These are phyloP conservation scores for Diachrysia chrysitis DNA, from an alignment of 2,888 invertebrate genomes.

Conservation along the genomic window DNA sequence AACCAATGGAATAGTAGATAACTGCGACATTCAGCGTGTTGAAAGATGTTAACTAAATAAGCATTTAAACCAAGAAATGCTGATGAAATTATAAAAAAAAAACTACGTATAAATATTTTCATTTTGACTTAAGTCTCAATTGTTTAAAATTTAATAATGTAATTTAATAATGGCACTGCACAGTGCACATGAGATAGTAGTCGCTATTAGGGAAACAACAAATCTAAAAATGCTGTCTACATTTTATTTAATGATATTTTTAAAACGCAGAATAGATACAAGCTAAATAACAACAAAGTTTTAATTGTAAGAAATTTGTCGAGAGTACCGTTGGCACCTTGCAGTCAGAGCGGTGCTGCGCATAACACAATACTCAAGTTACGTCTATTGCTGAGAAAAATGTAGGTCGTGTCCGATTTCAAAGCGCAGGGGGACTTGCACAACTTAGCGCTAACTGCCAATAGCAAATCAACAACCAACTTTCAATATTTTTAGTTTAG, in stretches of 20 bases:
- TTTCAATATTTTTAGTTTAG: slow-evolving; percentile 59
- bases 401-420: slow-evolving; percentile 83
- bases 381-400: slow-evolving; percentile 80
- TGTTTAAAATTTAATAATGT: too few species aligned
- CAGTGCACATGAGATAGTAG: too few species aligned
- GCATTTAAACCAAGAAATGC: not conserved
- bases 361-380: slow-evolving; percentile 77
- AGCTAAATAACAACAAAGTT: slow-evolving; percentile 28
- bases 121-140: too few species aligned
- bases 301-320: slow-evolving; percentile 38
- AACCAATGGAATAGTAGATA: slow-evolving; percentile 39
- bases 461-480: slow-evolving; percentile 61
- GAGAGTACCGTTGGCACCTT: slow-evolving; percentile 35
- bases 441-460: slow-evolving; percentile 66
- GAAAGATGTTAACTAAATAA: slow-evolving; percentile 13
- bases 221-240: too few species aligned
- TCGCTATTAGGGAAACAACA: slow-evolving; percentile 31
- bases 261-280: slow-evolving; percentile 13
- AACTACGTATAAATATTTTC: not conserved
- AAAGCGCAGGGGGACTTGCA: slow-evolving; percentile 79
- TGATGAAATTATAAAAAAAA: not conserved
- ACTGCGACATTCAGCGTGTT: slow-evolving; percentile 3
- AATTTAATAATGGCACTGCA: too few species aligned
- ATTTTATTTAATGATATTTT: slow-evolving; percentile 3
- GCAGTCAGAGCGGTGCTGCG: slow-evolving; percentile 50